These are phyloP conservation scores for Caenorhabditis doughertyi DNA, from an alignment of 2,888 invertebrate species.

Conservation along the genomic window DNA sequence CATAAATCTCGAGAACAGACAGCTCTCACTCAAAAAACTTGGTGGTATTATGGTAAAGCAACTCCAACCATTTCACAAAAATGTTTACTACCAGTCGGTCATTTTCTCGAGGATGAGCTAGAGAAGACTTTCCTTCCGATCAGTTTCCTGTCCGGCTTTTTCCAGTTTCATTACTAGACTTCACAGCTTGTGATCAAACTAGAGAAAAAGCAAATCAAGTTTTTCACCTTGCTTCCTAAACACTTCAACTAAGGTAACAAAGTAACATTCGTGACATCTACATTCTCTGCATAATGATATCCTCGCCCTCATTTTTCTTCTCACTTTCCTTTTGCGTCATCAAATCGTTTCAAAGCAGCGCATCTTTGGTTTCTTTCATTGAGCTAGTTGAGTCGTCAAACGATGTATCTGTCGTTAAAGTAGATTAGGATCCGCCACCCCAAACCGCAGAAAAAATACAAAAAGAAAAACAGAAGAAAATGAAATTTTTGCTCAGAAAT, in stretches of 20 bases:
- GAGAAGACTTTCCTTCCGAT: too few relatives aligned
- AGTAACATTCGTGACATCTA: slow-evolving; percentile 35
- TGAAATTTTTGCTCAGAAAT: slow-evolving; percentile 17
- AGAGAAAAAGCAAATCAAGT: too few relatives aligned
- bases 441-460: background rate
- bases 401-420: slow-evolving; percentile 24
- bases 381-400: slow-evolving; percentile 31
- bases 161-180: too few relatives aligned
- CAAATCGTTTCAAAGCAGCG: slow-evolving; percentile 36
- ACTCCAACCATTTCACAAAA: too few relatives aligned
- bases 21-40: too few relatives aligned
- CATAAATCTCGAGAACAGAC: too few relatives aligned
- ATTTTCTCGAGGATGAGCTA: too few relatives aligned
- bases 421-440: slow-evolving; percentile 22
- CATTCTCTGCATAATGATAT: slow-evolving; percentile 48
- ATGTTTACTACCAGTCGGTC: too few relatives aligned
- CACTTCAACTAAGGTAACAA: slow-evolving; percentile 8
- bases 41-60: too few relatives aligned
- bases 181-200: too few relatives aligned
- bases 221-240: too few relatives aligned
- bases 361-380: slow-evolving; percentile 52
- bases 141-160: too few relatives aligned
- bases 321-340: slow-evolving; percentile 27
- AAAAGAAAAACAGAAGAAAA: slow-evolving; percentile 21
- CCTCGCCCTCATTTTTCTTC: slow-evolving; percentile 15